Base-by-base conservation (phyloP, 1,140 invertebrate genomes). In the Nasonia vitripennis region DNA sequence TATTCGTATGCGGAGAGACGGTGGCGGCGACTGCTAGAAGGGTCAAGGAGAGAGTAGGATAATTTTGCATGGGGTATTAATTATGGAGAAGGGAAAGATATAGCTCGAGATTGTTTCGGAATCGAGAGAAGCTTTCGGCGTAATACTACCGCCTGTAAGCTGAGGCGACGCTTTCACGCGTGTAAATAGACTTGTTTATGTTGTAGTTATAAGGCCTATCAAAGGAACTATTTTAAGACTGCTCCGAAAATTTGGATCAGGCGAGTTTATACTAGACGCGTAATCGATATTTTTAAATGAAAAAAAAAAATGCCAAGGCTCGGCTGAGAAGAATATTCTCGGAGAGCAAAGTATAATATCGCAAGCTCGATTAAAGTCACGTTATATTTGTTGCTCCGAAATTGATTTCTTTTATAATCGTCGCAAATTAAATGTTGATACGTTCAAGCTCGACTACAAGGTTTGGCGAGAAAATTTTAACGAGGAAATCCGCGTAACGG, bases 211-310 rank as follows among this genome's bases (percentile, higher is more conserved):
- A 62, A 82, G 48, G 55, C 68, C 73, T 62, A 68, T 83, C 55
- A 77, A 34, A 74, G 37, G 20, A 67, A 20, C 23, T 83, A 83
- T 83, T 83, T 83, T 83, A 27, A 77, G 51, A 23, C 6, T 45
- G 73, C 37, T 77, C 73, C 70, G 70, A 83, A 83, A 83, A 45
- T 62, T 83, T 77, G 55, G 75, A 77, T 20, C 45, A 62, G 31
- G 20, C 45, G 62, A 45, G n/a, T 37, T 77, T 62, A 83, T 41
- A 77, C 62, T 67, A 5, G 55, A 27, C 41, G 51, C 34, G 51
- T 77, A 83, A 83, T 51, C 55, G 73, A 14, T 48, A 83, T 77
- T 83, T 83, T 77, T 74, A 83, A 83, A 68, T 31, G 11, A 82
- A 81, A 71, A 68, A 80, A 27, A 62, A 62, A 62, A 62, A 51